Percentiles rank a stretch among this genome's conserved stretches.
These are phyloP conservation scores for Nephrotoma flavescens DNA, from an alignment of 2,888 invertebrate species.

Conservation along the genomic window DNA sequence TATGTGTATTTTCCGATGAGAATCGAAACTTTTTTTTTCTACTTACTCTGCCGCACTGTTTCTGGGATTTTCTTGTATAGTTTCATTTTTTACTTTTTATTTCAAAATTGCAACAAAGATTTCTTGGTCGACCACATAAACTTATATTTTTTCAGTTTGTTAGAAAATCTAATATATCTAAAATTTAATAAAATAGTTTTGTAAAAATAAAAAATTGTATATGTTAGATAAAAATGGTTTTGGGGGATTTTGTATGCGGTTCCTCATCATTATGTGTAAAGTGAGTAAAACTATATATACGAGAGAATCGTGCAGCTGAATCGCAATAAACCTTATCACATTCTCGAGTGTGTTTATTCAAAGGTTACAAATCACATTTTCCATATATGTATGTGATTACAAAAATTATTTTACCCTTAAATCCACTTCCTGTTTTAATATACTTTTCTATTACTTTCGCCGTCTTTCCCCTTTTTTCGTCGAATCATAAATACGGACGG, in stretches of 20 bases:
- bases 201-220: neutral
- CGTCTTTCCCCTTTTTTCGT: neutral
- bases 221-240: too few species aligned
- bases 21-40: neutral
- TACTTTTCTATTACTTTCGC: neutral
- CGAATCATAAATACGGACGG: neutral
- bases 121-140: constrained; percentile 1
- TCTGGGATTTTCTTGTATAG: neutral
- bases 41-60: neutral
- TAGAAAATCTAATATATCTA: neutral
- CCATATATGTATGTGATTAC: neutral
- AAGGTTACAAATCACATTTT: neutral
- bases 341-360: neutral
- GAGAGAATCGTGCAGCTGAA: neutral
- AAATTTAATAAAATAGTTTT: neutral
- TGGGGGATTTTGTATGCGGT: neutral
- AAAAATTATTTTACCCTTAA: neutral
- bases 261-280: neutral
- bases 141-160: neutral
- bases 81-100: neutral
- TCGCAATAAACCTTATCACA: neutral
- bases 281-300: too few species aligned
- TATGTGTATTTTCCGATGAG: neutral
- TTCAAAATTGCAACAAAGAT: neutral
- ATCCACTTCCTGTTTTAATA: neutral